These are phyloP conservation scores for Pangasianodon hypophthalmus DNA, from an alignment of 2,113 vertebrate genomes.

Conservation along the genomic window DNA sequence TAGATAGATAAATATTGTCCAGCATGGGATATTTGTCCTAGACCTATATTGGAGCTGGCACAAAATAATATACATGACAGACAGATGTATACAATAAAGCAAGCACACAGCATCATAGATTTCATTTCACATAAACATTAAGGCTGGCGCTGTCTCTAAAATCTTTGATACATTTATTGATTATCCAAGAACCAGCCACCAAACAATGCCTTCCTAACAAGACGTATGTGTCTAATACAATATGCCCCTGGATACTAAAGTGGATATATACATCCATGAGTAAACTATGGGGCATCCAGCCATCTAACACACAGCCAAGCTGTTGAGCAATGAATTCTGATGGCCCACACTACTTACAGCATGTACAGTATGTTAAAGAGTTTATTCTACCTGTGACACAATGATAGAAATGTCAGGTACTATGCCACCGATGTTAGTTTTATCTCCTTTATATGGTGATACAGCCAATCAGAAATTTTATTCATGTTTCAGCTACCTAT, in stretches of 20 bases:
- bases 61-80: neutral
- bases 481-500: neutral
- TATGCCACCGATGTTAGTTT: neutral
- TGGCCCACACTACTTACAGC: neutral
- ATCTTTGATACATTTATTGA: neutral
- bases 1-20: neutral
- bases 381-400: neutral
- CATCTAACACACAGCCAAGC: neutral
- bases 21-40: neutral
- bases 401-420: neutral
- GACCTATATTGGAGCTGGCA: neutral
- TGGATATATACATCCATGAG: neutral
- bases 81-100: neutral
- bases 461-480: neutral
- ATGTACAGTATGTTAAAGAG: neutral
- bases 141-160: neutral
- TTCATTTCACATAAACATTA: neutral
- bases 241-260: neutral
- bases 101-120: neutral
- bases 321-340: neutral
- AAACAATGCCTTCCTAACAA: neutral
- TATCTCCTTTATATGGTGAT: neutral
- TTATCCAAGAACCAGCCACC: neutral
- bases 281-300: neutral
- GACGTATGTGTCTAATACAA: neutral